phyloP scores from a whole-genome alignment of 2,888 invertebrate species.

The Pammene fasciana region DNA sequence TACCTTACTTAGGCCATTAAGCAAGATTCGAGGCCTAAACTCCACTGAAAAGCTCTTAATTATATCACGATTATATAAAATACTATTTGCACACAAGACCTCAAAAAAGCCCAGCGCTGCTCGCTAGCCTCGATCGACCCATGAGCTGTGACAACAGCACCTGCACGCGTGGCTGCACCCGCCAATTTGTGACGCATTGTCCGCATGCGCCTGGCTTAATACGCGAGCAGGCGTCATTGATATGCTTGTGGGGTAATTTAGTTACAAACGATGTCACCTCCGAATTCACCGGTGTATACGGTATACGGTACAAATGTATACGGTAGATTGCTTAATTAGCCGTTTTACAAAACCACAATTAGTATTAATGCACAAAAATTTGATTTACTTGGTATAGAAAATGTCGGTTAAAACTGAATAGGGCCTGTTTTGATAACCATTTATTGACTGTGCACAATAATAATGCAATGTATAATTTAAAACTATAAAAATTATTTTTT shows the following conservation, averaged over 20 bases:
- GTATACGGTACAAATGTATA: too few species aligned
- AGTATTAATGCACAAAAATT: not conserved
- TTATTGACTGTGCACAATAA: too few species aligned
- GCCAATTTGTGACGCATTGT: constrained; percentile 69
- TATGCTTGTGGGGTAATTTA: constrained; percentile 17
- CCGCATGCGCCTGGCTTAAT: constrained; percentile 25
- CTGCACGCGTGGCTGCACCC: constrained; percentile 49
- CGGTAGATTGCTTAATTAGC: not conserved
- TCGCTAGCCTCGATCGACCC: not conserved
- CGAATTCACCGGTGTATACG: not conserved
- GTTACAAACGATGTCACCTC: constrained; percentile 14
- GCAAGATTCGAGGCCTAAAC: too few species aligned
- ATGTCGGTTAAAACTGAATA: too few species aligned
- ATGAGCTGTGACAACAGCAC: constrained; percentile 2
- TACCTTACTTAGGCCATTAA: too few species aligned
- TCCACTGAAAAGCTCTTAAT: too few species aligned
- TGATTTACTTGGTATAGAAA: not conserved
- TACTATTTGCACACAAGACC: not conserved
- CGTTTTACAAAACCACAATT: not conserved
- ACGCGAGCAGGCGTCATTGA: constrained; percentile 15
- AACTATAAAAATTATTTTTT: too few species aligned
- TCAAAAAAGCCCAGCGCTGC: not conserved
- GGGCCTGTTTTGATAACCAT: too few species aligned
- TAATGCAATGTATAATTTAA: too few species aligned
- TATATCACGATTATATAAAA: too few species aligned